These are phyloP conservation scores for Euphydryas editha DNA, from an alignment of 2,888 invertebrate genomes.

Conservation along the genomic window DNA sequence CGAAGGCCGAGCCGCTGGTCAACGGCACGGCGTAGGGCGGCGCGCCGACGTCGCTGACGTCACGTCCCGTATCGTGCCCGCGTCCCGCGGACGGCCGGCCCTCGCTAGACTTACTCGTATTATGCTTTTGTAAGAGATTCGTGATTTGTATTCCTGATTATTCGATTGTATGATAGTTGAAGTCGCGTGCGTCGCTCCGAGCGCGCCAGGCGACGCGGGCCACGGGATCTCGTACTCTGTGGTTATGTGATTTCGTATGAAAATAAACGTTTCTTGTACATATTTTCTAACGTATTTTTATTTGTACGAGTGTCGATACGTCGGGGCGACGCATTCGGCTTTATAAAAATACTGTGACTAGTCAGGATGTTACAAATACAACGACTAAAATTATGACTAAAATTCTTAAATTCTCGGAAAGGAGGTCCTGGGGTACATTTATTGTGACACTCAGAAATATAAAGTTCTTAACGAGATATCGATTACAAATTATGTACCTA, in stretches of 20 bases:
- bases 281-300: constrained; percentile 80
- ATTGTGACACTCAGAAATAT: constrained; percentile 58
- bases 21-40: constrained; percentile 85
- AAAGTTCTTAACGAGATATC: constrained; percentile 58
- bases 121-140: constrained; percentile 82
- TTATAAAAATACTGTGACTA: constrained; percentile 24
- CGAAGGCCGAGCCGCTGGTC: constrained; percentile 85
- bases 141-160: constrained; percentile 82
- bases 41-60: constrained; percentile 19
- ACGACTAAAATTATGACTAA: constrained; percentile 33
- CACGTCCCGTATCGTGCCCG: constrained; percentile 15
- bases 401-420: constrained; percentile 38
- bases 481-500: constrained; percentile 46
- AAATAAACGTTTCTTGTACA: constrained; percentile 81
- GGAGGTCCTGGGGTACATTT: constrained; percentile 54
- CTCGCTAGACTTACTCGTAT: constrained; percentile 71
- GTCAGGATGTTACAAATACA: constrained; percentile 32
- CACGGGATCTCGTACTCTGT: constrained; percentile 54
- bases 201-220: not conserved
- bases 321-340: constrained; percentile 17
- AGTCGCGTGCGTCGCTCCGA: constrained; percentile 63
- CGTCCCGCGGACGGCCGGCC: constrained; percentile 37
- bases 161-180: too few species aligned
- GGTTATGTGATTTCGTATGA: constrained; percentile 76
- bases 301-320: constrained; percentile 51